Conservation (phyloP, 2,797 vertebrate species). For the Aldrovandia affinis region DNA sequence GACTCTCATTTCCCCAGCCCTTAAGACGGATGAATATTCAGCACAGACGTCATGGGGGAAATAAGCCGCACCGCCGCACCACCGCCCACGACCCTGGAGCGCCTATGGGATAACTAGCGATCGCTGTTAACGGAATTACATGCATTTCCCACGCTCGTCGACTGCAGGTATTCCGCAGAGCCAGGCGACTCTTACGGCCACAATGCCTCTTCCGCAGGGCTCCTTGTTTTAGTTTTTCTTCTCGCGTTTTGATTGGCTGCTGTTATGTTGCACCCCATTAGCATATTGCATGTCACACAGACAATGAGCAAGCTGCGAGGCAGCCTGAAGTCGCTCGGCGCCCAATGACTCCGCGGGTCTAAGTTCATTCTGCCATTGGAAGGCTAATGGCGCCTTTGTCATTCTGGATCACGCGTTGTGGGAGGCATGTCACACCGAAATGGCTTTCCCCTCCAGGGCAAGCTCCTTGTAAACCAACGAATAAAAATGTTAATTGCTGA, state of each 20-base stretch:
- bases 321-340: not conserved
- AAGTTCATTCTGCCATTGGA: not conserved
- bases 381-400: not conserved
- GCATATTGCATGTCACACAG: not conserved
- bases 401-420: not conserved
- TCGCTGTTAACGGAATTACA: not conserved
- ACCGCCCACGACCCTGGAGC: not conserved
- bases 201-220: not conserved
- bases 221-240: too few relatives aligned
- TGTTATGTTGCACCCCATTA: not conserved
- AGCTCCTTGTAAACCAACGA: conserved; percentile 29
- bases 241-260: not conserved
- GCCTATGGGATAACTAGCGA: not conserved
- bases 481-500: conserved; percentile 33
- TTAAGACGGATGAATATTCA: not conserved
- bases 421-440: not conserved
- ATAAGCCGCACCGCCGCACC: not conserved
- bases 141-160: not conserved
- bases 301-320: not conserved
- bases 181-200: not conserved
- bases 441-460: conserved; percentile 28
- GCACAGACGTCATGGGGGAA: not conserved
- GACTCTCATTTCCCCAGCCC: not conserved
- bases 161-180: not conserved
- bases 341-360: not conserved